Evolutionary conservation across 2,888 invertebrate genomes (phyloP), one percentile per base, ranked within the genome.

Genomic region (Drosophila putrida): DNA sequence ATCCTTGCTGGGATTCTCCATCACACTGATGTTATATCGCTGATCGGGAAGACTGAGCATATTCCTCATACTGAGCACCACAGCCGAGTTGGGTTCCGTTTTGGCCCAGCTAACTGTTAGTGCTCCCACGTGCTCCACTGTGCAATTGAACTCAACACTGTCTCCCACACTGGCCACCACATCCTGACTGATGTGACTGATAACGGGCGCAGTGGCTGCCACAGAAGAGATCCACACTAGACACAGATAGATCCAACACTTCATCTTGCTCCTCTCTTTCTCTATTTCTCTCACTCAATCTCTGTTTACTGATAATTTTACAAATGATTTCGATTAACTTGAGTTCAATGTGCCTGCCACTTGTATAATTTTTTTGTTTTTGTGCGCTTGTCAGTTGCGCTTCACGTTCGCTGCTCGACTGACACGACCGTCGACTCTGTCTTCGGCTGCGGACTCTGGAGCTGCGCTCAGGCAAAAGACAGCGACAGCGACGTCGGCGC

Each of bases 21-120:
- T 80, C 51, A 90, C 90, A 9, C 72, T 82, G 31, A 92, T 80
- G 9, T 85, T 82, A 66, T 92, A 92, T 0, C 92, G 88, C 20
- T 88, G 84, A 79, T 92, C 92, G 44, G 85, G 87, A 6, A 93
- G 68, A 11, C 90, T 90, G 4, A 92, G 80, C 27, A 90, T 86
- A 15, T 80, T 86, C 10, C 90, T 88, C 80, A 92, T 90, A 33
- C 92, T 90, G 4, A 93, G 85, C 13, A 90, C 89, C 27, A 92
- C 90, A 0, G 69, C 58, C 27, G 90, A 88, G 38, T 89, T 90
- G 13, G 89, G 74, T 35, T 88, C 89, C 51, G 86, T 78, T 54
- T 92, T 92, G 35, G 87, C 89, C 92, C 92, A 93, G 46, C 90
- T 90, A 3, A 92, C 91, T 1, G 91, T 81, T 75, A 87, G 82